These are phyloP conservation scores for Spodoptera litura DNA, from an alignment of 1,140 invertebrate genomes.

Conservation along the genomic window DNA sequence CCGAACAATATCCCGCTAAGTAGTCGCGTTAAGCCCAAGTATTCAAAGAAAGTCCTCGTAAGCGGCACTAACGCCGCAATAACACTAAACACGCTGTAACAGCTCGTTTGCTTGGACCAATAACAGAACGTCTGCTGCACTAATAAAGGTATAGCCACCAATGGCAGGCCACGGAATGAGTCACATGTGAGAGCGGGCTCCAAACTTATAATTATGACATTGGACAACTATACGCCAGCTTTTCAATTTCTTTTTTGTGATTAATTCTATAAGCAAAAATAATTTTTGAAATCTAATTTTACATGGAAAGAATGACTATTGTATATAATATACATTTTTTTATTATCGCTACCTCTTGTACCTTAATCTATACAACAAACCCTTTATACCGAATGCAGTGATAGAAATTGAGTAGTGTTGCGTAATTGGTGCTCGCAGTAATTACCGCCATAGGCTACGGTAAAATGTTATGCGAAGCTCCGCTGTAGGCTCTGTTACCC, in stretches of 20 bases:
- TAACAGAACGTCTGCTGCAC: slow-evolving; percentile 43
- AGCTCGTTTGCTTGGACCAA: slow-evolving; percentile 31
- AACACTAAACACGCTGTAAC: slow-evolving; percentile 47
- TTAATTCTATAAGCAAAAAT: too few relatives aligned
- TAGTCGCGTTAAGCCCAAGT: background rate
- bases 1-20: background rate
- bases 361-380: background rate
- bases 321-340: background rate
- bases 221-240: too few relatives aligned
- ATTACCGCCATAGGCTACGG: slow-evolving; percentile 34
- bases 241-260: too few relatives aligned
- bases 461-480: slow-evolving; percentile 17
- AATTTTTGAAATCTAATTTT: too few relatives aligned
- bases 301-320: too few relatives aligned
- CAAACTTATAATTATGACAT: background rate
- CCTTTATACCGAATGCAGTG: slow-evolving; percentile 45
- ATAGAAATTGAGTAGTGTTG: slow-evolving; percentile 54
- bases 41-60: slow-evolving; percentile 19
- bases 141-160: slow-evolving; percentile 45
- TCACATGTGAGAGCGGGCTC: background rate
- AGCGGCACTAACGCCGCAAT: slow-evolving; percentile 21
- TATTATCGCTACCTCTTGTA: slow-evolving; percentile 7
- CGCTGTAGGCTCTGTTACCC: background rate
- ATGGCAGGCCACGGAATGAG: slow-evolving; percentile 5
- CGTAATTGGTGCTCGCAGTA: slow-evolving; percentile 51